phyloP scores from a whole-genome alignment of 2,888 invertebrate species.

The Anarsia innoxiella region DNA sequence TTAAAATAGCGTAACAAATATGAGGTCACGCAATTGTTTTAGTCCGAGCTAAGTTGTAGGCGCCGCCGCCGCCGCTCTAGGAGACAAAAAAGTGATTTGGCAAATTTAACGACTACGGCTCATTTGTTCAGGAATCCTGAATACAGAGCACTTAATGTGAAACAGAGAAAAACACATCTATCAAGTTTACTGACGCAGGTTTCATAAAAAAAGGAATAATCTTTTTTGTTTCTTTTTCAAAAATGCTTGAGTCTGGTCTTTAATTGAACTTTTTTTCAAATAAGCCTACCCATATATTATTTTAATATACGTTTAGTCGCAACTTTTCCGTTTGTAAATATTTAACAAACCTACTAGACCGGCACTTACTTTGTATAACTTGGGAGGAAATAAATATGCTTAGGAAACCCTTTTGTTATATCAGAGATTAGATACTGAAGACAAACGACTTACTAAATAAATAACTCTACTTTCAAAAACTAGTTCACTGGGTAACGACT shows the following conservation, averaged over 20 bases:
- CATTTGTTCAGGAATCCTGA: constrained; percentile 39
- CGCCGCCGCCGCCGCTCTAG: constrained; percentile 23
- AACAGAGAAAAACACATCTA: no score
- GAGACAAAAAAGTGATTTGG: constrained; percentile 50
- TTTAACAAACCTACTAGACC: no score
- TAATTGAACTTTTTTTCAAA: no score
- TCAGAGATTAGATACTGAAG: constrained; percentile 39
- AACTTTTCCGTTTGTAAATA: no score
- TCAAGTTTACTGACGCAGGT: no score
- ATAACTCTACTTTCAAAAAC: constrained; percentile 35
- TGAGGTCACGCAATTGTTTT: constrained; percentile 35
- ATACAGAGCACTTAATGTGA: no score
- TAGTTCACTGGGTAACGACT: constrained; percentile 33
- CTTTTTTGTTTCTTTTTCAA: no score
- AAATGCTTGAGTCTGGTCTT: no score
- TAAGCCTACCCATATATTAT: no score
- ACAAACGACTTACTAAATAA: constrained; percentile 39
- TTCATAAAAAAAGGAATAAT: no score
- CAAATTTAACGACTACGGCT: constrained; percentile 44
- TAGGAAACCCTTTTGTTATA: constrained; percentile 35
- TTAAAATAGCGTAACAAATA: constrained; percentile 36
- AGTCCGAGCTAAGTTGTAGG: constrained; percentile 29
- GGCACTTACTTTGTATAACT: not conserved
- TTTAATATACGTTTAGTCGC: no score
- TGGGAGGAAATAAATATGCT: constrained; percentile 14